phyloP scores from a whole-genome alignment of 1,140 invertebrate genomes.

The Macrobrachium rosenbergii region DNA sequence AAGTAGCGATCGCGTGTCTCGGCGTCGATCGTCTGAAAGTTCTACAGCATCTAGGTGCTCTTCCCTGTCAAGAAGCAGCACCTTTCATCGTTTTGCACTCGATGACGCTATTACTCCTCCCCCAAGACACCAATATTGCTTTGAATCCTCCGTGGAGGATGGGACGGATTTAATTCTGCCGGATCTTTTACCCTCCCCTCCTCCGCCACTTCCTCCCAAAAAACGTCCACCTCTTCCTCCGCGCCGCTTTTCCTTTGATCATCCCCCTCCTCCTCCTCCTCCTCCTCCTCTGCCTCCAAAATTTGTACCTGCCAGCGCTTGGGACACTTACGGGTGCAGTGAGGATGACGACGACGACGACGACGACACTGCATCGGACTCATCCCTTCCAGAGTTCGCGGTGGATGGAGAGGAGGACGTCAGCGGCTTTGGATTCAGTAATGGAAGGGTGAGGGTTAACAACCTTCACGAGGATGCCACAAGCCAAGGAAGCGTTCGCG shows the following conservation, averaged over 20 bases:
- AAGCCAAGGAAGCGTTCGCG: constrained; percentile 31
- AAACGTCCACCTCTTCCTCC: constrained; percentile 59
- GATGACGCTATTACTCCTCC: constrained; percentile 9
- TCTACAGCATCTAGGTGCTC: constrained; percentile 36
- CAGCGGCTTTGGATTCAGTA: constrained; percentile 17
- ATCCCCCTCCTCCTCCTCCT: constrained; percentile 19
- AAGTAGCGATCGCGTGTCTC: constrained; percentile 48
- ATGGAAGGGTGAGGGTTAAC: no score
- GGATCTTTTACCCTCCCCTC: constrained; percentile 55
- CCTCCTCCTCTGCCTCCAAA: constrained; percentile 23
- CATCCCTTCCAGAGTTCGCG: constrained; percentile 57
- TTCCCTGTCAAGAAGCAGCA: constrained; percentile 36
- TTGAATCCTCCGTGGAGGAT: constrained; percentile 26
- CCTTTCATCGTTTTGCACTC: not conserved
- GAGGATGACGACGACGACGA: constrained; percentile 21
- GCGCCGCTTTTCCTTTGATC: constrained; percentile 37
- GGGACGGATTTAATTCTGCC: constrained; percentile 39
- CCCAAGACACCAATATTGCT: not conserved
- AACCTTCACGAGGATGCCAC: no score
- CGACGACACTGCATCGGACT: constrained; percentile 44
- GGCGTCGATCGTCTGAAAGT: constrained; percentile 35
- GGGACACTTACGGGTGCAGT: constrained; percentile 31
- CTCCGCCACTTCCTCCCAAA: constrained; percentile 62
- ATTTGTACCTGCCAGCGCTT: not conserved
- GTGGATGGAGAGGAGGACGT: constrained; percentile 44